Base-by-base conservation (phyloP, 2,888 invertebrate species). In the Platypus cylindrus region DNA sequence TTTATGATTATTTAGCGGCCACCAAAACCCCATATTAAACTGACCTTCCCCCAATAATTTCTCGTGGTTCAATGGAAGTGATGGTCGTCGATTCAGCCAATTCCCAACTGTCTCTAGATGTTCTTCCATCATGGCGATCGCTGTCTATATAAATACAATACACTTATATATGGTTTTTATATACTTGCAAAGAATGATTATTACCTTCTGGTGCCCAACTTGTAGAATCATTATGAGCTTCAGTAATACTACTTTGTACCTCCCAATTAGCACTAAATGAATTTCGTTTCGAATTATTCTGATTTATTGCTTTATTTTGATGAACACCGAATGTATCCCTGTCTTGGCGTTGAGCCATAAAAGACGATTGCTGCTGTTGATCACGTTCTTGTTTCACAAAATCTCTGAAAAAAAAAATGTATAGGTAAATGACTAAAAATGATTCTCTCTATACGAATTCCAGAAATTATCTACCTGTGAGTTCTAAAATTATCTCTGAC, bases 311-410 rank as follows among this genome's bases (percentile, higher is more conserved):
- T 3, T 53, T 63, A 49, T 76, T 76, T 49, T 78, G 78, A 37
- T 78, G 75, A 1, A 78, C 79, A 1, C 79, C 78, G 44, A 78
- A 78, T 0, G 79, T 79, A 47, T 78, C 79, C 16, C 78, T 62
- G 47, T 79, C 78, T 46, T 79, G 75, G 2, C 79, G 66, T 30
- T 73, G 65, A 41, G 78, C 75, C 46, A 79, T 76, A 48, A 78
- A 79, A 0, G 71, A 68, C 2, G 40, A 43, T 5, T 32, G 34
- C 5, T 25, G 29, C 13, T 14, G n/a, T 4, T 25, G 29, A 3
- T 38, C 38, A 12, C 34, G 23, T 3, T 38, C 38, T 22, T 40
- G 43, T 18, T 37, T 43, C 15, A 40, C 17, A 17, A 43, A 38
- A 14, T 43, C 40, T 20, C 43, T 42, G 12, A 14, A 38, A 35